Evolutionary conservation across 2,888 invertebrate genomes (phyloP).

Genomic region (Hydriomena furcata): DNA sequence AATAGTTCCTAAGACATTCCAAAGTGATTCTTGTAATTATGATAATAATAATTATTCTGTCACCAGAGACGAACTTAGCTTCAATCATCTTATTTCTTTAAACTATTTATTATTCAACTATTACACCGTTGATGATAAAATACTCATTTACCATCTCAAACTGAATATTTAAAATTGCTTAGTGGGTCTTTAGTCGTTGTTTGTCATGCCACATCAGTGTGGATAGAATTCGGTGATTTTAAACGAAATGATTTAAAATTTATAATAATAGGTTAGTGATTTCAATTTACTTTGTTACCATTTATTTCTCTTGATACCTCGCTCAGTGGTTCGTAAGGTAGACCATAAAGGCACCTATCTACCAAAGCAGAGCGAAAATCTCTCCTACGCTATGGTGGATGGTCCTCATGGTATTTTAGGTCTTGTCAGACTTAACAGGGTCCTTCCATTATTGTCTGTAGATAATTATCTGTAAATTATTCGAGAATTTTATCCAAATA

Average conservation of each 20-base stretch:
- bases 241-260: conserved; percentile 16
- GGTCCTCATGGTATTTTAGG: conserved; percentile 38
- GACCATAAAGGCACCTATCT: conserved; percentile 4
- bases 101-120: too few species aligned
- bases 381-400: conserved; percentile 6
- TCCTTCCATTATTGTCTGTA: conserved; percentile 71
- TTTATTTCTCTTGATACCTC: conserved; percentile 57
- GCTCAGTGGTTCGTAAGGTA: conserved; percentile 53
- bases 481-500: conserved; percentile 72
- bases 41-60: too few species aligned
- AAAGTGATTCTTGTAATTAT: too few species aligned
- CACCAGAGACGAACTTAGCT: too few species aligned
- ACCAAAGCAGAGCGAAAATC: conserved; percentile 1
- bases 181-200: not conserved
- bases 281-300: conserved; percentile 56
- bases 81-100: too few species aligned
- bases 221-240: conserved; percentile 6
- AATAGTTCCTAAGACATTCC: too few species aligned
- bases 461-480: conserved; percentile 47
- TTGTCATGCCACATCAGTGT: not conserved
- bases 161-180: too few species aligned
- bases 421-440: conserved; percentile 68
- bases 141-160: too few species aligned
- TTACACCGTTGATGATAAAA: too few species aligned
- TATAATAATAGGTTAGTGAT: conserved; percentile 18